Percentiles rank a stretch among this genome's conserved stretches.
These are phyloP conservation scores for Antheraea mylitta DNA, from an alignment of 1,140 invertebrate genomes.

Conservation along the genomic window DNA sequence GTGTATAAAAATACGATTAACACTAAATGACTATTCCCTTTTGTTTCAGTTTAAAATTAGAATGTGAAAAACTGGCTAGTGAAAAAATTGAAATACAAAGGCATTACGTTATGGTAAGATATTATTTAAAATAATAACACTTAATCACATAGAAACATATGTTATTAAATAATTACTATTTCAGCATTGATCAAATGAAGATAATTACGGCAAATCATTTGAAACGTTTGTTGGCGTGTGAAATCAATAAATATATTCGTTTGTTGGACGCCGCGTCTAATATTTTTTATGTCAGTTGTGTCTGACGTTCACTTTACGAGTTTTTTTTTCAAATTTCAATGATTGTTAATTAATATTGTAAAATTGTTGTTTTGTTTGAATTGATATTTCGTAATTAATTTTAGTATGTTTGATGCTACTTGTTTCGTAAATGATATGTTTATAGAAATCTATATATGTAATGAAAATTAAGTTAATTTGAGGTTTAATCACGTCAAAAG, in stretches of 20 bases:
- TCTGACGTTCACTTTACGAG: background rate
- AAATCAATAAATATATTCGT: conserved; percentile 49
- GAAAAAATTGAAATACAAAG: conserved; percentile 99
- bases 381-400: background rate
- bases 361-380: background rate
- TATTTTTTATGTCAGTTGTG: conserved; percentile 20
- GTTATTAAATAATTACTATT: background rate
- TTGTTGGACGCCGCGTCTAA: conserved; percentile 48
- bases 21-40: conserved; percentile 27
- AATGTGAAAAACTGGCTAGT: conserved; percentile 95
- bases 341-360: background rate
- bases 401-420: background rate
- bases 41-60: conserved; percentile 88
- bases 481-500: no score
- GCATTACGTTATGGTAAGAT: conserved; percentile 97
- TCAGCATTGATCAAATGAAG: conserved; percentile 27
- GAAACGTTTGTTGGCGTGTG: conserved; percentile 40
- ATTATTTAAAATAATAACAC: background rate
- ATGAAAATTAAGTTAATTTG: no score
- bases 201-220: conserved; percentile 40
- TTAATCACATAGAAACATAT: background rate
- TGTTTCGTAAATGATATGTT: background rate
- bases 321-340: background rate
- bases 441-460: no score
- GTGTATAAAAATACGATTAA: background rate